Percentiles rank a stretch among this genome's conserved stretches.
Conservation (phyloP, 2,113 vertebrate species). For the Periophthalmodon schlosseri region DNA sequence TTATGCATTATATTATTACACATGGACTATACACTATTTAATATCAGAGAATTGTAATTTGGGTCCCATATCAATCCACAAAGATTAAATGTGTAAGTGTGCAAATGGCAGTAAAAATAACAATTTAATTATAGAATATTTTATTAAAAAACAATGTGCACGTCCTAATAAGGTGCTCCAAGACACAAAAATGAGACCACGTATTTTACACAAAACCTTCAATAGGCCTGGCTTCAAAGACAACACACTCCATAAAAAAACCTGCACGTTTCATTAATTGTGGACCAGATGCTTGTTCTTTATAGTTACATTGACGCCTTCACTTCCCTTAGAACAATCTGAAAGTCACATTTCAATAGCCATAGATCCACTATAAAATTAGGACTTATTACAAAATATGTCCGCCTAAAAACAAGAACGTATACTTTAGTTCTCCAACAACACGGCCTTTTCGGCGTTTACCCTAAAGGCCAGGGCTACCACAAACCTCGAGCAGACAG, state of each 20-base stretch:
- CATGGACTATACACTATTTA: neutral
- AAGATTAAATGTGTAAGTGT: too few relatives aligned
- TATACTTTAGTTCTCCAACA: neutral
- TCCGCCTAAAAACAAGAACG: neutral
- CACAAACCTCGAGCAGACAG: conserved; percentile 67
- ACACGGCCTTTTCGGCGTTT: neutral
- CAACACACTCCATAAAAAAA: neutral
- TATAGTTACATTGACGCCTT: too few relatives aligned
- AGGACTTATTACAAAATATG: neutral
- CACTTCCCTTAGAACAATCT: neutral
- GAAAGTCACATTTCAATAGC: neutral
- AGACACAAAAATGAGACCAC: neutral
- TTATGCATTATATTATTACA: too few relatives aligned
- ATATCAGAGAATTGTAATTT: neutral
- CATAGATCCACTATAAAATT: neutral
- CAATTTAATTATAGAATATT: neutral
- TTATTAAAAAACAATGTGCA: neutral
- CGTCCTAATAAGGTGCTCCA: neutral
- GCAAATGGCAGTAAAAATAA: too few relatives aligned
- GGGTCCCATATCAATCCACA: too few relatives aligned
- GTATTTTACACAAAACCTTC: neutral
- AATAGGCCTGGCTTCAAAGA: neutral
- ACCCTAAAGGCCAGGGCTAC: neutral
- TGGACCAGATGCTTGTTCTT: too few relatives aligned
- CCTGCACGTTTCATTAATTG: neutral